Evolutionary conservation across 2,113 vertebrate genomes (phyloP), one percentile per base, ranked within the genome.

Genomic region (Scomber scombrus): DNA sequence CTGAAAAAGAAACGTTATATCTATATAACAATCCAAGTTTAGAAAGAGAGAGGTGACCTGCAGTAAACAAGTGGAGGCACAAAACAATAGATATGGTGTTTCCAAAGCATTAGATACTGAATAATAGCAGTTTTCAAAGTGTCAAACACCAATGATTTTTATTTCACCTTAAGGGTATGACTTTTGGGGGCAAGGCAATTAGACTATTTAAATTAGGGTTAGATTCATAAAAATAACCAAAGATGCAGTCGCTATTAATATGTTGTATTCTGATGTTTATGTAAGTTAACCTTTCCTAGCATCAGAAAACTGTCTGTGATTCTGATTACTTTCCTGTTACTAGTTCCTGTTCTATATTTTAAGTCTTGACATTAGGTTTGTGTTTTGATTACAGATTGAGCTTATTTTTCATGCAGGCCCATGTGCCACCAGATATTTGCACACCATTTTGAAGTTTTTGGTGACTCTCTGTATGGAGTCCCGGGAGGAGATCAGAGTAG

Each of bases 41-140:
- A 18, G 61, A 2, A 31, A 46, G 8, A 29, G 4, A 9, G 11
- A 14, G 63, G 34, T 50, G 14, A 12, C 9, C 7, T 40, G 34
- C 34, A 40, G 34, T 40, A 9, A 40, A 40, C 34, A 40, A 40
- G 34, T 40, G 34, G 6, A 40, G 34, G 4, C 15, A 26, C 34
- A 13, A 58, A 72, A 62, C 12, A 75, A 94, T 93, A 93, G 89
- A 93, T 52, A 56, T 49, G 9, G 15, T 15, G 6, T 49, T 75
- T 63, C 46, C 66, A 51, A 71, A 43, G 79, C 91, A 93, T 96
- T 93, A 94, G 91, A 95, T 94, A 93, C 94, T 94, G 95, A 96
- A 9, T 7, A 40, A 40, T 40, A 40, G 34, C 34, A 40, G 34
- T 6, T 40, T 40, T 40, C 7, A 40, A 10, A 9, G 34, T 40